Evolutionary conservation across 2,888 invertebrate species (phyloP).

Genomic region (Tetragonisca angustula): DNA sequence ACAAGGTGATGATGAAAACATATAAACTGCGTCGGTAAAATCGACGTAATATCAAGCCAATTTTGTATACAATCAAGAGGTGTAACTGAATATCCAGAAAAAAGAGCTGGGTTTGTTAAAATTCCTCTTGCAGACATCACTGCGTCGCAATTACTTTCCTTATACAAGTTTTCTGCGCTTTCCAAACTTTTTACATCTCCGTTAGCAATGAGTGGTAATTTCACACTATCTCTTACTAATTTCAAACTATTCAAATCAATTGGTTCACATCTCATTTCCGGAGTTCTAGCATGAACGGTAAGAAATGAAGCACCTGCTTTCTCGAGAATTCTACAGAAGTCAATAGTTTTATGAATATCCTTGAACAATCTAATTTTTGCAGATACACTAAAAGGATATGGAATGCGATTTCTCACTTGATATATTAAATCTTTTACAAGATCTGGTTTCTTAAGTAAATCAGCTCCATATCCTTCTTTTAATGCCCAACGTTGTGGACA

Average conservation of each 20-base stretch:
- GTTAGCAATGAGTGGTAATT: conserved; percentile 95
- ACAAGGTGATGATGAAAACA: conserved; percentile 98
- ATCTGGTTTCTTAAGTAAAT: conserved; percentile 93
- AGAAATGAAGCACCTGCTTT: conserved; percentile 95
- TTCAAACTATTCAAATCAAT: conserved; percentile 90
- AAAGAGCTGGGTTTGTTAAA: conserved; percentile 95
- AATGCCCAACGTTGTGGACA: conserved; percentile 99
- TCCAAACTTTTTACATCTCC: conserved; percentile 92
- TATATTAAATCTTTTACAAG: conserved; percentile 91
- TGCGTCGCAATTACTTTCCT: conserved; percentile 89
- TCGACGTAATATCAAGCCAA: conserved; percentile 91
- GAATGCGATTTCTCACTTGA: conserved; percentile 90
- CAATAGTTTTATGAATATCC: conserved; percentile 89
- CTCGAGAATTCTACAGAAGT: conserved; percentile 92
- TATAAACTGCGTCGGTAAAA: conserved; percentile 87
- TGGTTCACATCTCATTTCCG: conserved; percentile 91
- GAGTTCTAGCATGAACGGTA: conserved; percentile 96
- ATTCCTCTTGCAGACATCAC: conserved; percentile 97
- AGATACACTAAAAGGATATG: conserved; percentile 93
- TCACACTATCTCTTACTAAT: conserved; percentile 89
- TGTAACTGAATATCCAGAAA: conserved; percentile 89
- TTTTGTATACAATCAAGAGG: conserved; percentile 91
- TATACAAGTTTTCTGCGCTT: conserved; percentile 89
- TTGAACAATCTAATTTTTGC: conserved; percentile 94
- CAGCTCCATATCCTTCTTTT: conserved; percentile 95